phyloP scores from a whole-genome alignment of 2,888 invertebrate genomes.

The Drosophila basisetae region DNA sequence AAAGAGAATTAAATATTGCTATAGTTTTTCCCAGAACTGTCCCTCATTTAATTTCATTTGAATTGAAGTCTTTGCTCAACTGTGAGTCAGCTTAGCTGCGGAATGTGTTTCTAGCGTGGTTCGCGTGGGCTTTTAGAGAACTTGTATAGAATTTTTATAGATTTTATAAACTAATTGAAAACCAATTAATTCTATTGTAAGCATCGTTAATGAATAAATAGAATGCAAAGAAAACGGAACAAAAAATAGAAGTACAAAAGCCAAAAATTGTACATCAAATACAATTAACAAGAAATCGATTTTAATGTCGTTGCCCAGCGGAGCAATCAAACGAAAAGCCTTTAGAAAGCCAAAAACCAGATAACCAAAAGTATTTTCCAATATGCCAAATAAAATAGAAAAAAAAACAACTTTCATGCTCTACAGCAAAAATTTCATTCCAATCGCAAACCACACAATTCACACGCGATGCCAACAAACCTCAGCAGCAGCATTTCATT shows the following conservation, averaged over 20 bases:
- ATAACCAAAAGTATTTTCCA: constrained; percentile 55
- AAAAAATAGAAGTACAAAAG: constrained; percentile 29
- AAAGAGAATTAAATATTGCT: background rate
- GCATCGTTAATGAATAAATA: constrained; percentile 18
- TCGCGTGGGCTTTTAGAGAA: background rate
- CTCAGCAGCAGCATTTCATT: constrained; percentile 66
- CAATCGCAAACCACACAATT: constrained; percentile 40
- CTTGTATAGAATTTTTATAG: constrained; percentile 1
- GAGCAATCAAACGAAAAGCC: constrained; percentile 57
- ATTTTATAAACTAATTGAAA: constrained; percentile 61
- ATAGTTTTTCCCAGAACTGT: no score
- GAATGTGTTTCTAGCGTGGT: background rate
- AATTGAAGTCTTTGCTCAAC: background rate
- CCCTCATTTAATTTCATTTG: background rate
- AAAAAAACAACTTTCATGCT: constrained; percentile 35
- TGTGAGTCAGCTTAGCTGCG: background rate
- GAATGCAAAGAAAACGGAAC: constrained; percentile 23
- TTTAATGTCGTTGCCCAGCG: constrained; percentile 56
- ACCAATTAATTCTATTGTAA: constrained; percentile 55
- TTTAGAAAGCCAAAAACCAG: constrained; percentile 23
- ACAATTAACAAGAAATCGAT: constrained; percentile 71
- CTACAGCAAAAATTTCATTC: constrained; percentile 45
- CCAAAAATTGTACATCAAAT: constrained; percentile 54
- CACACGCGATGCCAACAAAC: constrained; percentile 66
- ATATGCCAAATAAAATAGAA: constrained; percentile 36